Conservation (phyloP, 2,797 vertebrate species). For the Anolis apletophallus region DNA sequence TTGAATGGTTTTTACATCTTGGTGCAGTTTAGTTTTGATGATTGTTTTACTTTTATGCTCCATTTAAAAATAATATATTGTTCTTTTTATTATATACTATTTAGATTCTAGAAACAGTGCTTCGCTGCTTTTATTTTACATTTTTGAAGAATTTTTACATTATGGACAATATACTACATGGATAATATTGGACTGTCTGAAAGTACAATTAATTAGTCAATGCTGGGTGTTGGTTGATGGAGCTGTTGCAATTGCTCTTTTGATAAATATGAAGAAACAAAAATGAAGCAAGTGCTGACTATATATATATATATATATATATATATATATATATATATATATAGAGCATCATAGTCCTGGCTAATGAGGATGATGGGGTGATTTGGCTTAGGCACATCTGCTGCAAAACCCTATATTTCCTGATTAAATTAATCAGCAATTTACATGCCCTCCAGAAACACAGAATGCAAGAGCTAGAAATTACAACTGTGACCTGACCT, state of each 20-base stretch:
- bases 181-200: not conserved
- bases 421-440: not conserved
- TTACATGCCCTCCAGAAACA: not conserved
- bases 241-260: not conserved
- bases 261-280: not conserved
- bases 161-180: not conserved
- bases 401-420: not conserved
- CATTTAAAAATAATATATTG: no score
- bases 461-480: not conserved
- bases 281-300: not conserved
- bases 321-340: no score
- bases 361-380: not conserved
- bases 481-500: not conserved
- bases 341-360: not conserved
- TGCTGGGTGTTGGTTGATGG: fast-evolving
- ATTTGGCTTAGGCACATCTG: not conserved
- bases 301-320: no score
- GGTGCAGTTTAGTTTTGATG: not conserved
- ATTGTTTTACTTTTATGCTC: not conserved
- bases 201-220: not conserved
- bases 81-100: not conserved
- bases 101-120: not conserved
- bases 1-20: not conserved
- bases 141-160: not conserved
- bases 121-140: not conserved